Evolutionary conservation across 2,888 invertebrate genomes (phyloP).

Genomic region (Harpalus rubripes): DNA sequence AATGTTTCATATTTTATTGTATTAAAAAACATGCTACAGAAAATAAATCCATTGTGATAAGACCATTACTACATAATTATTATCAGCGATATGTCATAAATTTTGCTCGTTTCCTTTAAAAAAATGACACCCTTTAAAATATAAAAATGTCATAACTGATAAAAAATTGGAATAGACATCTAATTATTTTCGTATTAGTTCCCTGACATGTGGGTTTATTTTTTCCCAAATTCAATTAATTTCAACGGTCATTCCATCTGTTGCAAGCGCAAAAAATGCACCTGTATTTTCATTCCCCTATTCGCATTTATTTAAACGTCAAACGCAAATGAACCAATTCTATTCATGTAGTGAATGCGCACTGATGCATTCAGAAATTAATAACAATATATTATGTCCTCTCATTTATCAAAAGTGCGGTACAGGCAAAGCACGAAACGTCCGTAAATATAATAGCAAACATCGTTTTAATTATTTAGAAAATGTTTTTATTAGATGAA

Average conservation of each 20-base stretch:
- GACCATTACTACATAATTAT: not conserved
- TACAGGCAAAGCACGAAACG: not conserved
- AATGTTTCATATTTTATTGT: no score
- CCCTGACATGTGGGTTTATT: not conserved
- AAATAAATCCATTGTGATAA: no score
- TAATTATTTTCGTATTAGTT: not conserved
- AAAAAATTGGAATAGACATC: not conserved
- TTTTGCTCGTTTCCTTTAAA: no score
- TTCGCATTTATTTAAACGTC: not conserved
- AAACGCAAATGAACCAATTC: constrained; percentile 5
- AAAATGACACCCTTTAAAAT: not conserved
- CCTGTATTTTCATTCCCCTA: constrained; percentile 7
- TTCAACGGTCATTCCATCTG: constrained; percentile 41
- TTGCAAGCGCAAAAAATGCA: constrained; percentile 2
- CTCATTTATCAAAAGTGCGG: not conserved
- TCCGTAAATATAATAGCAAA: not conserved
- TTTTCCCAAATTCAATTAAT: constrained; percentile 14
- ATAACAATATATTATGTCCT: not conserved
- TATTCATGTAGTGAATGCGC: not conserved
- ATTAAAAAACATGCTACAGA: no score
- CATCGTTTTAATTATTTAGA: not conserved
- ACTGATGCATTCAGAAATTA: not conserved
- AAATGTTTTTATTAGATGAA: no score
- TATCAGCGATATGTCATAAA: not conserved
- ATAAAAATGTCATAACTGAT: not conserved